These are phyloP conservation scores for Sturnira hondurensis DNA, from an alignment of 2,113 vertebrate species.

Conservation along the genomic window DNA sequence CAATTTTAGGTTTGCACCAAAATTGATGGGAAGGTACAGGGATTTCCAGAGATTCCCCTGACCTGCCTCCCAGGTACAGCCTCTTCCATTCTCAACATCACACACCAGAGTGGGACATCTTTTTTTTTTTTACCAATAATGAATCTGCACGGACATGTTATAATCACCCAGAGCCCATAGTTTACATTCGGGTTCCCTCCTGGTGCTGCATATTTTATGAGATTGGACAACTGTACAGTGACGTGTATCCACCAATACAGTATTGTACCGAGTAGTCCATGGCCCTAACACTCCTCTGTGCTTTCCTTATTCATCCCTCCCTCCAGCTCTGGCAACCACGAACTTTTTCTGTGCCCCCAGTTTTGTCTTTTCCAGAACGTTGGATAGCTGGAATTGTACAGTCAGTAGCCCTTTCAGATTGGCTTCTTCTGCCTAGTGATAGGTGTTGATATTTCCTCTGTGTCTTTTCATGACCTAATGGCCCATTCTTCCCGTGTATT, in stretches of 20 bases:
- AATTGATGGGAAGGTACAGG: background rate
- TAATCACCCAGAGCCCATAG: background rate
- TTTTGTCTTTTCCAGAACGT: background rate
- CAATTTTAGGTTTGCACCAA: background rate
- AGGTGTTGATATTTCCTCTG: accelerated
- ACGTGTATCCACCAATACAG: background rate
- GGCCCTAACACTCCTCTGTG: background rate
- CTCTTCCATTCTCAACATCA: too few relatives aligned
- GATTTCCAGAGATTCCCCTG: background rate
- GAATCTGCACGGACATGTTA: too few relatives aligned
- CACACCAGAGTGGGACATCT: background rate
- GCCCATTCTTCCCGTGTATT: background rate
- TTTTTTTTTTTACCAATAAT: background rate
- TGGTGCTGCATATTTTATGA: background rate
- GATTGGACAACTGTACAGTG: background rate
- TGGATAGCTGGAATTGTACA: accelerated
- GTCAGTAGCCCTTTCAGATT: background rate
- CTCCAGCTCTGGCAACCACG: background rate
- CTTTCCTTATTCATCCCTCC: background rate
- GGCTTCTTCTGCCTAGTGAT: background rate
- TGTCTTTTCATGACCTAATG: background rate
- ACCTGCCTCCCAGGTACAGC: background rate
- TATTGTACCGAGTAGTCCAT: too few relatives aligned
- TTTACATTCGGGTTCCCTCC: background rate
- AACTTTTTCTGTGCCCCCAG: background rate